phyloP scores from a whole-genome alignment of 2,888 invertebrate species.

The Itoplectis maculator region DNA sequence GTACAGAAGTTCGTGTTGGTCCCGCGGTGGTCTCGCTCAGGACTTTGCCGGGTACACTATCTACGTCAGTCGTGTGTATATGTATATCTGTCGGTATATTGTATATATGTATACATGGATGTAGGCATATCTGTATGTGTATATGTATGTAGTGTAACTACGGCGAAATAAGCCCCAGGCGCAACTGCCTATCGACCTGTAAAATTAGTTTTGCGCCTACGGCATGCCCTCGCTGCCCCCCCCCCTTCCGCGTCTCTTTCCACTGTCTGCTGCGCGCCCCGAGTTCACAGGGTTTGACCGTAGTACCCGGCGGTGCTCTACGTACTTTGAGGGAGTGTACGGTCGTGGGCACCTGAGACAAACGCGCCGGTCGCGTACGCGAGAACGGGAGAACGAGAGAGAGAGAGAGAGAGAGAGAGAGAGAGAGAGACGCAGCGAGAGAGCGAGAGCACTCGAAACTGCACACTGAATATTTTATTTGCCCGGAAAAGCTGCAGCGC shows the following conservation, averaged over 20 bases:
- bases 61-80: background rate
- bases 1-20: slow-evolving; percentile 47
- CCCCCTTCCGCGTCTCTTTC: slow-evolving; percentile 50
- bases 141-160: slow-evolving; percentile 40
- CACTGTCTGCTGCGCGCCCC: slow-evolving; percentile 40
- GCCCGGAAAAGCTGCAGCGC: slow-evolving; percentile 55
- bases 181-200: slow-evolving; percentile 70
- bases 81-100: no score
- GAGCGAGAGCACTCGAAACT: slow-evolving; percentile 65
- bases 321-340: slow-evolving; percentile 55
- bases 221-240: slow-evolving; percentile 55
- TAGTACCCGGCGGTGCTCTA: slow-evolving; percentile 30
- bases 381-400: no score
- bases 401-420: no score
- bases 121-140: background rate
- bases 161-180: slow-evolving; percentile 60
- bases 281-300: slow-evolving; percentile 62
- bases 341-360: slow-evolving; percentile 52
- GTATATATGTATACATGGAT: slow-evolving; percentile 19
- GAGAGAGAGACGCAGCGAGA: no score
- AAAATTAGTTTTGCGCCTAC: slow-evolving; percentile 70
- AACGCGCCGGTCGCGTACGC: slow-evolving; percentile 47
- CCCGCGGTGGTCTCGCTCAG: slow-evolving; percentile 41
- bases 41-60: slow-evolving; percentile 46
- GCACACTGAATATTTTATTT: slow-evolving; percentile 66